Base-by-base conservation (phyloP, 53 echinoderm and acorn worm species). In the Henricia sp. region DNA sequence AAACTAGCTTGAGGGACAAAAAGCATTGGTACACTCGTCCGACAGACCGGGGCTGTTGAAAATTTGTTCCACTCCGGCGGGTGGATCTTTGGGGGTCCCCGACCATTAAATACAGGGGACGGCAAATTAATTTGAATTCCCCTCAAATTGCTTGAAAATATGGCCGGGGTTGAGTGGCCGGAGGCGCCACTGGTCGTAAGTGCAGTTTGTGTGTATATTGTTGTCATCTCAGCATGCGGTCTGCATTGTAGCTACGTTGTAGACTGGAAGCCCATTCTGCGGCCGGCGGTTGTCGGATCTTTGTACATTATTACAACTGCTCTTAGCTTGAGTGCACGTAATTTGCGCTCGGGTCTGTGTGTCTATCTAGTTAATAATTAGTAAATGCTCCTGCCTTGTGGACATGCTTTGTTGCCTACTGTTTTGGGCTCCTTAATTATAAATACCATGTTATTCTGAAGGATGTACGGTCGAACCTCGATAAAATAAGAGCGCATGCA, bases 101-200 rank as follows among this genome's bases (percentile, higher is more conserved):
- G 54, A 54, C 37, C 73, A 73, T 73, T 73, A 73, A 52, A 73
- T 10, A 73, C 1, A 32, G 38, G 46, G 30, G 17, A 80, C n/a
- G 64, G 80, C 80, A 80, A 80, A 80, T 80, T 80, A 80, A 80
- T 80, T 80, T n/a, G n/a, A n/a, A n/a, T n/a, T 80, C 80, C 64
- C 80, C 19, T 44, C 38, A 80, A 64, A 77, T 63, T 80, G 80
- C 80, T 64, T 64, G 10, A 80, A 80, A 80, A 80, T 80, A 80
- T 64, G 80, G 80, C 64, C 50, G 40, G n/a, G 6, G 80, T 64
- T 80, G 34, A 62, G 63, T 64, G 64, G 46, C 80, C 48, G 12
- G 14, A 57, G 80, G 80, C 80, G 80, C 80, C 80, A 62, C 21
- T 43, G 50, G 62, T 60, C n/a, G n/a, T n/a, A n/a, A 60, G 44